Evolutionary conservation across 2,113 vertebrate species (phyloP).

Genomic region (Perca flavescens): DNA sequence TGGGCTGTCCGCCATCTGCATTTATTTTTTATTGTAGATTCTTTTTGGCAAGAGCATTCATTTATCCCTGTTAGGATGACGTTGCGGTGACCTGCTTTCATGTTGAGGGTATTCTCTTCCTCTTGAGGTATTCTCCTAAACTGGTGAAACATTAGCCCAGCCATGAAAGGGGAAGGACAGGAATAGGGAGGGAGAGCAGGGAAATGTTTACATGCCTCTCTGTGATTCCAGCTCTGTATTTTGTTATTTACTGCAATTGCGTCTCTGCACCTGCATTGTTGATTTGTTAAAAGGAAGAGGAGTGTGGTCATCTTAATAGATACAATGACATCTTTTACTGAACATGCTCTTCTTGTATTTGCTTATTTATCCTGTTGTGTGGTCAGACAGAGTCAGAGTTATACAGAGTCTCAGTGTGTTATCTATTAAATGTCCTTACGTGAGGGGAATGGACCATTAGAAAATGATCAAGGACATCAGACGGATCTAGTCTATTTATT

Average conservation of each 20-base stretch:
- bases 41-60: slow-evolving; percentile 19
- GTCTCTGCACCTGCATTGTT: slow-evolving; percentile 12
- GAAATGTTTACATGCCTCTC: slow-evolving; percentile 40
- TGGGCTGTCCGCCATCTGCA: slow-evolving; percentile 18
- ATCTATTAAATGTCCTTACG: slow-evolving; percentile 11
- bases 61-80: slow-evolving; percentile 52
- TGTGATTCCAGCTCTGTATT: slow-evolving; percentile 17
- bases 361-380: background rate
- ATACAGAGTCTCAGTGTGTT: background rate
- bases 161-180: slow-evolving; percentile 3
- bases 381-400: background rate
- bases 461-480: background rate
- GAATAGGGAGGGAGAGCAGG: slow-evolving; percentile 18
- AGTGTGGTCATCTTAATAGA: slow-evolving; percentile 1
- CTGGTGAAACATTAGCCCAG: slow-evolving; percentile 53
- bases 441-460: background rate
- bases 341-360: background rate
- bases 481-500: no score
- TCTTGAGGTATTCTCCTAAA: slow-evolving; percentile 29
- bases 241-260: slow-evolving; percentile 23
- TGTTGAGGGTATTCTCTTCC: slow-evolving; percentile 54
- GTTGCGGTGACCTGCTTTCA: slow-evolving; percentile 53
- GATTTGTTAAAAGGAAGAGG: background rate
- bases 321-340: background rate
- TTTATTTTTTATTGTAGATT: slow-evolving; percentile 37